These are phyloP conservation scores for Actinia tenebrosa DNA, from an alignment of 64 coral and sea anemone genomes.

Conservation along the genomic window DNA sequence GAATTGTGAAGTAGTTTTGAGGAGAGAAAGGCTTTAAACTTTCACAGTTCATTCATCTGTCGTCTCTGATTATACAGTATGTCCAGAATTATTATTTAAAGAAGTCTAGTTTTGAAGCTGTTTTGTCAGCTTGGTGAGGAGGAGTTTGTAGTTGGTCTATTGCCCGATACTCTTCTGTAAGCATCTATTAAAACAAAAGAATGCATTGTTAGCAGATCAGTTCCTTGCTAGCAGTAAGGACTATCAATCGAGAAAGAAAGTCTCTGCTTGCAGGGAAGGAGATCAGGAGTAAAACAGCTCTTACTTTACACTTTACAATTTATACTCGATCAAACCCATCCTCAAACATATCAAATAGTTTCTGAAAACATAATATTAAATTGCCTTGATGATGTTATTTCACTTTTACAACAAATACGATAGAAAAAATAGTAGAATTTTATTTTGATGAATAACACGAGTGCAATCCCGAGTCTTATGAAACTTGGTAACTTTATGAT, in stretches of 20 bases:
- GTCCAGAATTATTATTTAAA: not conserved
- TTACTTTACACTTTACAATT: no score
- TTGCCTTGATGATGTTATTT: no score
- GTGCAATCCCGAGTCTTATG: not conserved
- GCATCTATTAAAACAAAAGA: not conserved
- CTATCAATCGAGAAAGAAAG: no score
- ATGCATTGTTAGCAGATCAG: not conserved
- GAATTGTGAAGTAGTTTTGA: not conserved
- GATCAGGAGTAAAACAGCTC: no score
- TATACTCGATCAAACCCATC: no score
- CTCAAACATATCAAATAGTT: no score
- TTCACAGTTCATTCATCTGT: not conserved
- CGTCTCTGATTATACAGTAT: not conserved
- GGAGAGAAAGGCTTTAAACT: not conserved
- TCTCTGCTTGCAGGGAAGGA: not conserved
- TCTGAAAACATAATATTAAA: no score
- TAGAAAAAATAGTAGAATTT: no score
- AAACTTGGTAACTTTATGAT: not conserved
- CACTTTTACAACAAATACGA: no score
- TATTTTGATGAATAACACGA: not conserved
- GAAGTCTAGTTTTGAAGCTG: not conserved
- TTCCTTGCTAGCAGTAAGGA: no score
- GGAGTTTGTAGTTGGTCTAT: not conserved
- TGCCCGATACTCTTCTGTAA: constrained; percentile 10
- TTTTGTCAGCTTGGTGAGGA: not conserved